A percentile compares a stretch with the other conserved stretches of the same genome.
These are phyloP conservation scores for Xenus cinereus DNA, from an alignment of 2,113 vertebrate genomes.

Conservation along the genomic window DNA sequence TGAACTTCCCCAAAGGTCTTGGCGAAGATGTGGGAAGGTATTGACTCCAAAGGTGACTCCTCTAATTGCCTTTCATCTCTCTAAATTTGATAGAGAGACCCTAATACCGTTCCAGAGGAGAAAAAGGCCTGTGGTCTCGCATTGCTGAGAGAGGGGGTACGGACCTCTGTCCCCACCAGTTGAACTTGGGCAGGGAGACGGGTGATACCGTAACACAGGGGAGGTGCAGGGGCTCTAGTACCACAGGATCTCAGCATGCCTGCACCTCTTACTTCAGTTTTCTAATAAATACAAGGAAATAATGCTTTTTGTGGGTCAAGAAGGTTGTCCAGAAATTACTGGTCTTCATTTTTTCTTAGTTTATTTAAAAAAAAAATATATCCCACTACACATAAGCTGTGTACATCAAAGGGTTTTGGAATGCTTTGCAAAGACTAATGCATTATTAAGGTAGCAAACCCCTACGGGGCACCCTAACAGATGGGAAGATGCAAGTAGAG, in stretches of 20 bases:
- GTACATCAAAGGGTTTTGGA: background rate
- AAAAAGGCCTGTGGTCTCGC: background rate
- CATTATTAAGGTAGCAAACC: slow-evolving; percentile 16
- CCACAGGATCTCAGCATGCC: background rate
- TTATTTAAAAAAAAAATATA: background rate
- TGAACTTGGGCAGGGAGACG: background rate
- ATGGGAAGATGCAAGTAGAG: background rate
- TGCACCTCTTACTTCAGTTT: background rate
- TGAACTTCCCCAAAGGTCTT: background rate
- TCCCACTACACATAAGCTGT: background rate
- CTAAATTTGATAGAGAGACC: background rate
- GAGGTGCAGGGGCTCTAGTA: background rate
- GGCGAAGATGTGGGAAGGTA: background rate
- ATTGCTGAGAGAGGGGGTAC: background rate
- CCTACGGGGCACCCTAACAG: background rate
- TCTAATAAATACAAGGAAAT: background rate
- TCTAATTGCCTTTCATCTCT: background rate
- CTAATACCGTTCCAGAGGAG: background rate
- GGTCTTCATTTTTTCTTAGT: background rate
- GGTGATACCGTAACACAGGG: fast-evolving
- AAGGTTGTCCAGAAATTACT: background rate
- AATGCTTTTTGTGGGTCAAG: background rate
- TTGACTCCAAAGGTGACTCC: background rate
- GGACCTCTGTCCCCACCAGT: background rate
- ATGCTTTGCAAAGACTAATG: slow-evolving; percentile 1